phyloP scores from a whole-genome alignment of 2,888 invertebrate genomes.

The Clusia tigrina region DNA sequence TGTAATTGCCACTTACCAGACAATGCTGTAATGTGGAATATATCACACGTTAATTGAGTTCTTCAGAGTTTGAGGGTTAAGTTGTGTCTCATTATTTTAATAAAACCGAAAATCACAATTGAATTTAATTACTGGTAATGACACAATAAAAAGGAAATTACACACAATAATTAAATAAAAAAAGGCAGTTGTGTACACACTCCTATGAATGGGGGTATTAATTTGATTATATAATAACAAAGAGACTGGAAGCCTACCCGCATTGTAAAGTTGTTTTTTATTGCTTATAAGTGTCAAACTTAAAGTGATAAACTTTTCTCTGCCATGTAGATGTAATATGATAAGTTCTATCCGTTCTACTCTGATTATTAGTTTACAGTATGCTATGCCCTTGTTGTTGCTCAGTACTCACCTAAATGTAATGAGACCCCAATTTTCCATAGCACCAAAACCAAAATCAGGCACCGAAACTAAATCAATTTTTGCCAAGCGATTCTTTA shows the following conservation, averaged over 20 bases:
- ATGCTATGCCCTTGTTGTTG: no score
- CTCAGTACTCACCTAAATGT: slow-evolving; percentile 65
- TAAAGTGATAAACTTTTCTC: no score
- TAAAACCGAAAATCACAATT: neutral
- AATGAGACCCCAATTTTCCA: slow-evolving; percentile 75
- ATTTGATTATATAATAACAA: neutral
- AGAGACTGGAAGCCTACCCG: neutral
- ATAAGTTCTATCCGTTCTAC: no score
- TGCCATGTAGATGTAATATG: no score
- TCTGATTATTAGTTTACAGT: no score
- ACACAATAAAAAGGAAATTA: neutral
- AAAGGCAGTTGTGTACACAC: no score
- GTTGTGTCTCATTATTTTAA: neutral
- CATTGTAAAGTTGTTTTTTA: neutral
- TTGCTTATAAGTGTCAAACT: neutral
- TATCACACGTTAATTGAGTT: neutral
- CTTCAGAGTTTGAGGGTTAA: neutral
- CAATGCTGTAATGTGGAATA: no score
- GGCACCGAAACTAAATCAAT: slow-evolving; percentile 78
- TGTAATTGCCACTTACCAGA: no score
- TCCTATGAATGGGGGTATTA: no score
- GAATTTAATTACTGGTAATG: neutral
- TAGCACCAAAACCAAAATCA: slow-evolving; percentile 75
- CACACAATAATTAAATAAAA: neutral
- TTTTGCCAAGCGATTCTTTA: slow-evolving; percentile 72